Conservation (phyloP, 2,113 vertebrate species). For the Eonycteris spelaea region DNA sequence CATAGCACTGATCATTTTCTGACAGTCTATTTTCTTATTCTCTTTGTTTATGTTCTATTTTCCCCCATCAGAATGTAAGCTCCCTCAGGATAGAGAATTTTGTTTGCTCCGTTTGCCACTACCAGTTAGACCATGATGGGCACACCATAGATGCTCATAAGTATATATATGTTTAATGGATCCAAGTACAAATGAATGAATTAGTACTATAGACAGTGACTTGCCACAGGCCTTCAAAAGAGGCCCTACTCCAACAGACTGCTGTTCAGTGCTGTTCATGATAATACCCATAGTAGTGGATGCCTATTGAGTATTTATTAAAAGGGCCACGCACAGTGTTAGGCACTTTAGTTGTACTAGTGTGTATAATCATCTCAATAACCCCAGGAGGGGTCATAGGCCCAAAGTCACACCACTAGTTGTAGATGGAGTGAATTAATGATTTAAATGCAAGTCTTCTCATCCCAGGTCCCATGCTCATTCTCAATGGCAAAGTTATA, state of each 20-base stretch:
- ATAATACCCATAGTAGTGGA: background rate
- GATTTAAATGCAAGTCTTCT: background rate
- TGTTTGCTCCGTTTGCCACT: background rate
- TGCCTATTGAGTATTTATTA: background rate
- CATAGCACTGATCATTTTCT: background rate
- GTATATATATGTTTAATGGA: background rate
- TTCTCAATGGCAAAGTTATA: background rate
- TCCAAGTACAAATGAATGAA: background rate
- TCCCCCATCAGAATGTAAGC: background rate
- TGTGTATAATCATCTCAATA: background rate
- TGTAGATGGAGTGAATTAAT: background rate
- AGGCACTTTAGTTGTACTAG: background rate
- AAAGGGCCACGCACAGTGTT: background rate
- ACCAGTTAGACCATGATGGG: background rate
- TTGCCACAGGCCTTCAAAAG: background rate
- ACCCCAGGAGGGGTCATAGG: background rate
- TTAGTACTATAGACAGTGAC: background rate
- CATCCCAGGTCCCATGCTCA: background rate
- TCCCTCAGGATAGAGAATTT: background rate
- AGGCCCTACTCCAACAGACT: accelerated
- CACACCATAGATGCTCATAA: background rate
- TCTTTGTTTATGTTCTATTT: background rate
- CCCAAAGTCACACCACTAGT: background rate
- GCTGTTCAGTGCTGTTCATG: background rate
- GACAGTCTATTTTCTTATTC: background rate